Conservation (phyloP, 2,888 invertebrate species). For the Branchipolynoe longqiensis region DNA sequence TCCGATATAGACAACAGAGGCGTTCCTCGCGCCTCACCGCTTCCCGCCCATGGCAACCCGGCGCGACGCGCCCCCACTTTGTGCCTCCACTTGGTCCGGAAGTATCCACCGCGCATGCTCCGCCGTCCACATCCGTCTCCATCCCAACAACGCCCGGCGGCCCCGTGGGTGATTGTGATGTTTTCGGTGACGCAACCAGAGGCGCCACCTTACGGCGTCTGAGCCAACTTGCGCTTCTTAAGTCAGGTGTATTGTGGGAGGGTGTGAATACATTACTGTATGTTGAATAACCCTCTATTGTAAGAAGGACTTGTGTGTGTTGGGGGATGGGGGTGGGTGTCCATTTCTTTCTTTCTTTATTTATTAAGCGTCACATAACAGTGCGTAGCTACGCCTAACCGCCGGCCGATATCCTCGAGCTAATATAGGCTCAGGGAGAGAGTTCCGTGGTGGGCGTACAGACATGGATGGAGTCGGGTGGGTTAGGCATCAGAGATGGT, state of each 20-base stretch:
- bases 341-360: too few species aligned
- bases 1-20: conserved; percentile 27
- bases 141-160: background rate
- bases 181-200: conserved; percentile 28
- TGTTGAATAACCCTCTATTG: conserved; percentile 49
- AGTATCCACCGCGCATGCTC: conserved; percentile 38
- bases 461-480: background rate
- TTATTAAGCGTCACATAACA: conserved; percentile 46
- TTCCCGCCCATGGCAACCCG: conserved; percentile 17
- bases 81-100: conserved; percentile 18
- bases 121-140: conserved; percentile 9
- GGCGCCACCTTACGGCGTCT: background rate
- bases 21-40: background rate
- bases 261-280: conserved; percentile 19
- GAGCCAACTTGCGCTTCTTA: background rate
- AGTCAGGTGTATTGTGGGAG: background rate
- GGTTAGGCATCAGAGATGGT: conserved; percentile 9
- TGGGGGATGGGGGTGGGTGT: too few species aligned
- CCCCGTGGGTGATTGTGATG: background rate
- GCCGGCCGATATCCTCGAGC: conserved; percentile 16
- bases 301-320: conserved; percentile 2
- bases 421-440: conserved; percentile 41
- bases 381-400: conserved; percentile 21
- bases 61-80: background rate
- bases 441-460: background rate